A percentile compares a stretch with the other conserved stretches of the same genome.
phyloP scores from a whole-genome alignment of 2,888 invertebrate genomes.

The Candidula unifasciata region DNA sequence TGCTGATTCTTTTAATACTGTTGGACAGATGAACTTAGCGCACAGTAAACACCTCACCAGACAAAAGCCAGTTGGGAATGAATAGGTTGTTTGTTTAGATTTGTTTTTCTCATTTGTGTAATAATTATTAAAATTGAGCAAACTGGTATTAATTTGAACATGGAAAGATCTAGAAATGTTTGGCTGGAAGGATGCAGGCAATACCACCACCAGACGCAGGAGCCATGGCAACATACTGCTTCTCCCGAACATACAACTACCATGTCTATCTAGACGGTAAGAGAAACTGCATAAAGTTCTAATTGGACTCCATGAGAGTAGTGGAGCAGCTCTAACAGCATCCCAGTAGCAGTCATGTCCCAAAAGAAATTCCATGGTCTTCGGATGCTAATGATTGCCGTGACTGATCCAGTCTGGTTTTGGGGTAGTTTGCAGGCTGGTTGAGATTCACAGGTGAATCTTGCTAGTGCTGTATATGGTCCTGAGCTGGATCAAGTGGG shows the following conservation, averaged over 20 bases:
- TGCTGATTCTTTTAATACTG: not conserved
- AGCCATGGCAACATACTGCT: too few species aligned
- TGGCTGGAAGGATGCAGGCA: not conserved
- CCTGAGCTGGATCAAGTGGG: not conserved
- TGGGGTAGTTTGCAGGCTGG: not conserved
- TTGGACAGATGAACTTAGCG: not conserved
- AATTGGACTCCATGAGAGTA: not conserved
- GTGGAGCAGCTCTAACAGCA: too few species aligned
- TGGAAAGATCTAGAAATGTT: not conserved
- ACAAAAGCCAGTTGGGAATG: too few species aligned
- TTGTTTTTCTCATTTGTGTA: not conserved
- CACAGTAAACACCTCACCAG: too few species aligned
- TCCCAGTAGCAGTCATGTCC: not conserved
- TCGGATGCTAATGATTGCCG: too few species aligned
- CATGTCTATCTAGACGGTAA: not conserved
- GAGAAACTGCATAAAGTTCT: not conserved
- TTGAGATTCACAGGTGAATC: not conserved
- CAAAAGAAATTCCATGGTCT: not conserved
- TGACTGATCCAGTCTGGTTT: not conserved
- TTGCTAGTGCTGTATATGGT: not conserved
- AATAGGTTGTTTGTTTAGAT: too few species aligned
- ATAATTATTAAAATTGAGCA: not conserved
- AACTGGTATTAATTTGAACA: not conserved
- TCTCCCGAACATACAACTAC: not conserved
- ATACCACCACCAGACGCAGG: conserved; percentile 1